These are phyloP conservation scores for Cyprinus carpio DNA, from an alignment of 2,113 vertebrate genomes.

Conservation along the genomic window DNA sequence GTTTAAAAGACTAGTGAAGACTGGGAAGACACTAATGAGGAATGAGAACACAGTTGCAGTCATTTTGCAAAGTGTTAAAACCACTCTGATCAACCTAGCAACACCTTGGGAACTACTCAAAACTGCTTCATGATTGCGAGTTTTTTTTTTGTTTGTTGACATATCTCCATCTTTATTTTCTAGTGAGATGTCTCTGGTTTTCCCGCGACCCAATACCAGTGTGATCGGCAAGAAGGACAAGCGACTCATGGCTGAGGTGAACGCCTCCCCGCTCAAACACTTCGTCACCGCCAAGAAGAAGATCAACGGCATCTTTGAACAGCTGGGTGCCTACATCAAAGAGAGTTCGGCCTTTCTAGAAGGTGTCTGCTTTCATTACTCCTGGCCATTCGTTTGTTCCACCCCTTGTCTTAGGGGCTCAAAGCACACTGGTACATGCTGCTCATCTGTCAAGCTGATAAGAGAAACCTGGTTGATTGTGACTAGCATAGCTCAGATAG, in stretches of 20 bases:
- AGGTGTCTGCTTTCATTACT: conserved; percentile 73
- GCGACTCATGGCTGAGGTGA: conserved; percentile 96
- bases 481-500: background rate
- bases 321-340: conserved; percentile 91
- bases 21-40: too few relatives aligned
- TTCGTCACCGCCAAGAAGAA: conserved; percentile 99
- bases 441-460: background rate
- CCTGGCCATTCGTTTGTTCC: background rate
- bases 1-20: background rate
- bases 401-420: background rate
- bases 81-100: too few relatives aligned
- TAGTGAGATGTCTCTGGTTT: conserved; percentile 97
- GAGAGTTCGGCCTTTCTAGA: conserved; percentile 90
- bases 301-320: conserved; percentile 98
- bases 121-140: background rate
- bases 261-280: conserved; percentile 95
- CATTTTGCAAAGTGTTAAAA: too few relatives aligned
- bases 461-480: background rate
- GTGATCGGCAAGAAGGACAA: conserved; percentile 91
- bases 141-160: background rate
- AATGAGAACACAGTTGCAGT: too few relatives aligned
- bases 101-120: background rate
- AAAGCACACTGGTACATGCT: background rate
- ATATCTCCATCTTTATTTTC: background rate
- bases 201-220: conserved; percentile 82